Evolutionary conservation across 2,888 invertebrate species (phyloP).

Genomic region (Orchestes rusci): DNA sequence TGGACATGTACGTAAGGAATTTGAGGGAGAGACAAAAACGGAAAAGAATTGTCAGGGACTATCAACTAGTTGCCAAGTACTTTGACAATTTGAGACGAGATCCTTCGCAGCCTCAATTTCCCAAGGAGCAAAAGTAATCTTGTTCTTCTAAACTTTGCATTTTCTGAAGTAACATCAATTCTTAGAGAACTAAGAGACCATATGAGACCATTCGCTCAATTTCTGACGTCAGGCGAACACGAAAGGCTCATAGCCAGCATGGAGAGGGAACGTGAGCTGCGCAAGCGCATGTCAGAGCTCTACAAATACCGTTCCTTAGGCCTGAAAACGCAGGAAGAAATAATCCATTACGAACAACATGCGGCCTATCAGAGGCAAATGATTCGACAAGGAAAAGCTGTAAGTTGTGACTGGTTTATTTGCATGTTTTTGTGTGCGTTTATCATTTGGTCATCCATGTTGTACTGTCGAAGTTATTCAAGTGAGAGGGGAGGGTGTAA

Average conservation of each 20-base stretch:
- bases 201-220: slow-evolving; percentile 79
- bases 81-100: slow-evolving; percentile 54
- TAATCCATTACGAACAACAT: slow-evolving; percentile 77
- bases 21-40: slow-evolving; percentile 79
- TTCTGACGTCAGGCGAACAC: slow-evolving; percentile 80
- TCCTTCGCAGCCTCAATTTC: slow-evolving; percentile 45
- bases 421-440: slow-evolving; percentile 4
- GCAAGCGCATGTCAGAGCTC: slow-evolving; percentile 74
- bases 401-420: slow-evolving; percentile 40
- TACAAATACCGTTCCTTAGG: slow-evolving; percentile 81
- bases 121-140: slow-evolving; percentile 69
- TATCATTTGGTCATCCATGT: not conserved
- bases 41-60: slow-evolving; percentile 85
- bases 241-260: slow-evolving; percentile 70
- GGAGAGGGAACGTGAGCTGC: slow-evolving; percentile 77
- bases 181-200: slow-evolving; percentile 72
- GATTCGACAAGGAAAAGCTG: slow-evolving; percentile 60
- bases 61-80: slow-evolving; percentile 81
- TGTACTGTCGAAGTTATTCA: too few species aligned
- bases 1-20: slow-evolving; percentile 83
- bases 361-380: slow-evolving; percentile 50
- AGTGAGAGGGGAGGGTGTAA: too few species aligned
- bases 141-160: too few species aligned
- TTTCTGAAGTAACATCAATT: too few species aligned
- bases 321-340: slow-evolving; percentile 74